Evolutionary conservation across 2,113 vertebrate species (phyloP).

Genomic region (Cephalopterus ornatus): DNA sequence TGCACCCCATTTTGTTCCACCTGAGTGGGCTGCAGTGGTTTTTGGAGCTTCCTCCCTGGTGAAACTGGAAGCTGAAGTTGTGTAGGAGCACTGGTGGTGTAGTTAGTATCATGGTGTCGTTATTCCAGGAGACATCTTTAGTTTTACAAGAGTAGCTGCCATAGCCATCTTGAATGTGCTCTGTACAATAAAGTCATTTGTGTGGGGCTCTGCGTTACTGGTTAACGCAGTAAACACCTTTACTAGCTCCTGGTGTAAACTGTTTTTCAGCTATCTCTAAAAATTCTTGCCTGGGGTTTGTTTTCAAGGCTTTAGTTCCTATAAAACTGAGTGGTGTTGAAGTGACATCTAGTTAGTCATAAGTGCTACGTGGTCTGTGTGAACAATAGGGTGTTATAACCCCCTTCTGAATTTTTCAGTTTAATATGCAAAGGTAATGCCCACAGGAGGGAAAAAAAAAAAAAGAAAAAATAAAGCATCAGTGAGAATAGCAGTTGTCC

Average conservation of each 20-base stretch:
- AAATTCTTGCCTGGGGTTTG: neutral
- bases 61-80: neutral
- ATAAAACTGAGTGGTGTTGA: neutral
- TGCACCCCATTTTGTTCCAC: neutral
- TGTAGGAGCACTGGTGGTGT: neutral
- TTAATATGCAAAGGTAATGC: neutral
- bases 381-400: neutral
- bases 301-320: neutral
- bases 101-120: neutral
- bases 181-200: neutral
- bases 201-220: neutral
- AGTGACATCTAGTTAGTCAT: neutral
- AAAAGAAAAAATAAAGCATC: neutral
- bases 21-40: neutral
- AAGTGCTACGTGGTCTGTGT: neutral
- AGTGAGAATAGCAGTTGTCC: neutral
- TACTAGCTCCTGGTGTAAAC: neutral
- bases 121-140: conserved; percentile 36
- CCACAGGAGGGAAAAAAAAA: neutral
- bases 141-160: conserved; percentile 27
- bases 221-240: neutral
- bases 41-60: neutral
- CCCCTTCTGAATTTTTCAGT: neutral
- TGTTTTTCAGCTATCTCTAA: neutral
- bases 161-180: conserved; percentile 1